Conservation (phyloP, 2,797 vertebrate genomes). For the Myotis daubentonii region DNA sequence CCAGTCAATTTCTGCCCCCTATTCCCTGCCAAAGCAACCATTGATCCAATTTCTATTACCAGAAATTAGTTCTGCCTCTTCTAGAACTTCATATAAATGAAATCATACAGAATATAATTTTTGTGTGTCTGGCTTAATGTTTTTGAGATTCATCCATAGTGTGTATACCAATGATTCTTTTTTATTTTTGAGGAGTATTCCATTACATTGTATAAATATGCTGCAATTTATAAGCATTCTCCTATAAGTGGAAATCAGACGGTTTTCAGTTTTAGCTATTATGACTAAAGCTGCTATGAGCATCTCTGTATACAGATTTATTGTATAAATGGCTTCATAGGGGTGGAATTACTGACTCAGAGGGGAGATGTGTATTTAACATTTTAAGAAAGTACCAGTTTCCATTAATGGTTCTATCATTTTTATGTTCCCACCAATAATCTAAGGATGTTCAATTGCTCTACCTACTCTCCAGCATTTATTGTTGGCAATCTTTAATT, state of each 20-base stretch:
- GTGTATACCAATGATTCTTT: neutral
- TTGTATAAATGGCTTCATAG: neutral
- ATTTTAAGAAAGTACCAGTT: neutral
- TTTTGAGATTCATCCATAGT: neutral
- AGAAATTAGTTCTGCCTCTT: conserved; percentile 25
- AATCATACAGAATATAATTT: neutral
- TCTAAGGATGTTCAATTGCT: neutral
- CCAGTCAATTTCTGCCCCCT: neutral
- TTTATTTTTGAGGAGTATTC: neutral
- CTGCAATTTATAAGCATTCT: neutral
- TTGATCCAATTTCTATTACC: neutral
- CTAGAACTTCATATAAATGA: neutral
- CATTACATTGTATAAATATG: neutral
- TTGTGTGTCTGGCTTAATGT: neutral
- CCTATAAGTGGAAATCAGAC: neutral
- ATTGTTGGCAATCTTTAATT: neutral
- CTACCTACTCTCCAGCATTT: neutral
- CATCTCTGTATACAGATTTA: neutral
- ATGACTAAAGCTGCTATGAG: neutral
- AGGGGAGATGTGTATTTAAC: neutral
- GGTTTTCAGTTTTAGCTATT: neutral
- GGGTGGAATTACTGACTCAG: neutral
- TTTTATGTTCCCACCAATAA: neutral
- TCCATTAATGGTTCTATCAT: neutral
- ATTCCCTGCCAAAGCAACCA: neutral